Base-by-base conservation (phyloP, 2,113 vertebrate genomes). In the Anhinga anhinga region DNA sequence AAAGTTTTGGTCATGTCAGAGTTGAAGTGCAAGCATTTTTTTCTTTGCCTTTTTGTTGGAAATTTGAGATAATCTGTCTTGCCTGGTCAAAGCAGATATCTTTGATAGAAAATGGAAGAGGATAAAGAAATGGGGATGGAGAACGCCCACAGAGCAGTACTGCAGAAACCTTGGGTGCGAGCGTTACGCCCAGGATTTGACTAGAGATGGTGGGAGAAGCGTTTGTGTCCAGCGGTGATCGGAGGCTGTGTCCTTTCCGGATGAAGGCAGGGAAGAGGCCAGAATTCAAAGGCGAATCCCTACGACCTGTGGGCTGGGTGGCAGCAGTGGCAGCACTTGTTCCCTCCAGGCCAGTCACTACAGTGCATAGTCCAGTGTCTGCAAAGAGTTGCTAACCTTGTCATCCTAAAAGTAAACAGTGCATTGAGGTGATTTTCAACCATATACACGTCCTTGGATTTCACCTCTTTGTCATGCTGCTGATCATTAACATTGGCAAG, bases 281-380 rank as follows among this genome's bases (percentile, higher is more conserved):
- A 67, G 59, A 58, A 61, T 70, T 10, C 32, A 22, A 22, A 66
- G 50, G 65, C 1, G 0, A 47, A 61, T 38, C 59, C 27, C 36
- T 45, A 0, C 0, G 3, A n/a, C 6, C 23, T 6, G 1, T 36
- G n/a, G 10, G 3, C 16, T 61, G 50, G 32, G 27, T 27, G 34
- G 63, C 63, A 17, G 55, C 2, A 6, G 11, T n/a, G 67, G 40
- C 61, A 47, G n/a, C 29, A 4, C 27, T 32, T 69, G 23, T 61
- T 74, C 26, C 15, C 56, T 55, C 27, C 53, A 7, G 50, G 55
- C 19, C 45, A 5, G 13, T 52, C 50, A 16, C 36, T 30, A 1
- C 3, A 0, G 45, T 58, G 38, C 65, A 30, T 40, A 82, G 87
- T 80, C 40, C 66, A 42, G 0, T 72, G 65, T 34, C 78, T 9